These are phyloP conservation scores for Agapostemon virescens DNA, from an alignment of 2,888 invertebrate genomes.

Conservation along the genomic window DNA sequence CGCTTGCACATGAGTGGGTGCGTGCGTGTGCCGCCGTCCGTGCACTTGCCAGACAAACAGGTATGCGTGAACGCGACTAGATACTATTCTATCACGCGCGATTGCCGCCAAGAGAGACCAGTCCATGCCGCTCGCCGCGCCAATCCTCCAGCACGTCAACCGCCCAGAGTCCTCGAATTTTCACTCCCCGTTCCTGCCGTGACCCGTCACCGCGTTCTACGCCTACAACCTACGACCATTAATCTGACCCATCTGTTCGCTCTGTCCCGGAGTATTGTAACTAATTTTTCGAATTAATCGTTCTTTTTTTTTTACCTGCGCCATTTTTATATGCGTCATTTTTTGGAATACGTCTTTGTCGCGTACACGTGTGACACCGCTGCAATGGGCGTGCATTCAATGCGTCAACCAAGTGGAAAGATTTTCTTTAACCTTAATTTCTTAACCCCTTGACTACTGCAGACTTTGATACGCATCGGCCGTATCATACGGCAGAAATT, in stretches of 20 bases:
- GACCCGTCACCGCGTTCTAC: not conserved
- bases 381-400: not conserved
- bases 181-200: not conserved
- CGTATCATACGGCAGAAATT: no score
- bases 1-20: not conserved
- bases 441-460: no score
- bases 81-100: conserved; percentile 29
- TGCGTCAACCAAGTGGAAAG: no score
- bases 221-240: not conserved
- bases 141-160: not conserved
- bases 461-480: no score
- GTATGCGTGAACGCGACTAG: conserved; percentile 29
- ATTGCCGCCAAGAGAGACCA: not conserved
- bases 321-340: accelerated
- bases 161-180: conserved; percentile 23
- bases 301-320: not conserved
- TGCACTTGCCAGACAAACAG: conserved; percentile 7
- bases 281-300: not conserved
- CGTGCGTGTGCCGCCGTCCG: conserved; percentile 1
- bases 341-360: not conserved
- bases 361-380: not conserved
- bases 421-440: no score
- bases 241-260: not conserved
- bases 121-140: not conserved
- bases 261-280: not conserved